Evolutionary conservation across 2,797 vertebrate genomes (phyloP).

Genomic region (Rhadinocentrus ornatus): DNA sequence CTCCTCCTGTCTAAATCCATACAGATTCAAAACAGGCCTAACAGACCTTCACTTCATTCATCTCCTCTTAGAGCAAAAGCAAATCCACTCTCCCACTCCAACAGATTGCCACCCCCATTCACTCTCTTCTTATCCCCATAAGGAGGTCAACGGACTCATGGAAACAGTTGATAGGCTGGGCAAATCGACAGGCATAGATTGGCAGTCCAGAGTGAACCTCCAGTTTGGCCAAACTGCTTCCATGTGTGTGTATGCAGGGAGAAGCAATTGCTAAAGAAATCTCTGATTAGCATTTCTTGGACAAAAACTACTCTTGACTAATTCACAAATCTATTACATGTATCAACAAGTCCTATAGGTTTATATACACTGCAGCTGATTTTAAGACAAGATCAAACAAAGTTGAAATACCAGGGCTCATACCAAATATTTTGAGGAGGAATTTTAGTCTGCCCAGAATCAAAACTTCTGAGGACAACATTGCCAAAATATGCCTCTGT

Average conservation of each 20-base stretch:
- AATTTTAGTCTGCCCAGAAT: conserved; percentile 41
- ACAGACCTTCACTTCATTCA: conserved; percentile 32
- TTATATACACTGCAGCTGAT: conserved; percentile 10
- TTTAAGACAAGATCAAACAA: conserved; percentile 30
- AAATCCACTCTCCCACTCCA: conserved; percentile 35
- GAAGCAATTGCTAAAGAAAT: conserved; percentile 61
- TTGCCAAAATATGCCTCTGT: conserved; percentile 50
- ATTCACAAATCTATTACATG: conserved; percentile 13
- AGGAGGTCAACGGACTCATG: conserved; percentile 71
- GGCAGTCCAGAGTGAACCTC: conserved; percentile 71
- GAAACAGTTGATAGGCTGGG: conserved; percentile 74
- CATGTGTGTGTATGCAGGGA: conserved; percentile 61
- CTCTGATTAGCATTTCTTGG: conserved; percentile 57
- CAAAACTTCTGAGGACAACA: conserved; percentile 61
- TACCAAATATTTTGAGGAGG: conserved; percentile 43
- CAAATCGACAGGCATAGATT: conserved; percentile 79
- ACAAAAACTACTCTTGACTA: conserved; percentile 23
- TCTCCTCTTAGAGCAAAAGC: conserved; percentile 39
- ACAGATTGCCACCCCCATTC: conserved; percentile 23
- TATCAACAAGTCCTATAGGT: conserved; percentile 6
- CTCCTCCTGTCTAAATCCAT: neutral
- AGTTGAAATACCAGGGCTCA: conserved; percentile 30
- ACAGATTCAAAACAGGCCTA: conserved; percentile 11
- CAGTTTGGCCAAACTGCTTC: conserved; percentile 72
- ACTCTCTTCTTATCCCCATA: conserved; percentile 45